Conservation (phyloP, 2,888 invertebrate species). For the Catocala nupta region DNA sequence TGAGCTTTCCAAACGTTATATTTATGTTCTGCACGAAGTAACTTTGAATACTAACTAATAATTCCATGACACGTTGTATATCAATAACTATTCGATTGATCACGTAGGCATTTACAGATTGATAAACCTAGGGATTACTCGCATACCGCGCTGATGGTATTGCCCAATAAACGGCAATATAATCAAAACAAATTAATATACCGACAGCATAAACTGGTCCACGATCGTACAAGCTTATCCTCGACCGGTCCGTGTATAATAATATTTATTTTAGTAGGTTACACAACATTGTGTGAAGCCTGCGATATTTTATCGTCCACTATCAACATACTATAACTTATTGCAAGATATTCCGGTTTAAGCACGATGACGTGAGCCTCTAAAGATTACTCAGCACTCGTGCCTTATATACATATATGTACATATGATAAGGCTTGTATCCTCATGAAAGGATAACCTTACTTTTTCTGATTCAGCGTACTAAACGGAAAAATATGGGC, state of each 20-base stretch:
- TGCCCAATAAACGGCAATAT: conserved; percentile 24
- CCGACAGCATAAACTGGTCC: conserved; percentile 26
- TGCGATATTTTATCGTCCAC: conserved; percentile 34
- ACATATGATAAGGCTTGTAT: too few relatives aligned
- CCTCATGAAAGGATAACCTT: too few relatives aligned
- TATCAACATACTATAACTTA: conserved; percentile 23
- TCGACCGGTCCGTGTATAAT: conserved; percentile 31
- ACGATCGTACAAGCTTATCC: conserved; percentile 30
- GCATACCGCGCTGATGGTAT: conserved; percentile 1
- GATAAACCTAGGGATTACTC: conserved; percentile 1
- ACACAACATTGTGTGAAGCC: conserved; percentile 22
- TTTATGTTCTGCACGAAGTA: too few relatives aligned
- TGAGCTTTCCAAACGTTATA: too few relatives aligned
- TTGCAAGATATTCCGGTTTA: conserved; percentile 21
- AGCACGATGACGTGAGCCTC: not conserved
- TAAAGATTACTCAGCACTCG: not conserved
- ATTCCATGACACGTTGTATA: too few relatives aligned
- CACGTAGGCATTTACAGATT: not conserved
- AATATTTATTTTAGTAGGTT: conserved; percentile 42
- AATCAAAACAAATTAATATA: conserved; percentile 39
- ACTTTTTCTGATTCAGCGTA: too few relatives aligned
- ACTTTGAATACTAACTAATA: too few relatives aligned
- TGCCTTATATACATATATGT: not conserved
- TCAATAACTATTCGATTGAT: too few relatives aligned
- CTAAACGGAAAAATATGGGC: too few relatives aligned